Conservation (phyloP, 2,888 invertebrate species). For the Epirrhoe alternata region DNA sequence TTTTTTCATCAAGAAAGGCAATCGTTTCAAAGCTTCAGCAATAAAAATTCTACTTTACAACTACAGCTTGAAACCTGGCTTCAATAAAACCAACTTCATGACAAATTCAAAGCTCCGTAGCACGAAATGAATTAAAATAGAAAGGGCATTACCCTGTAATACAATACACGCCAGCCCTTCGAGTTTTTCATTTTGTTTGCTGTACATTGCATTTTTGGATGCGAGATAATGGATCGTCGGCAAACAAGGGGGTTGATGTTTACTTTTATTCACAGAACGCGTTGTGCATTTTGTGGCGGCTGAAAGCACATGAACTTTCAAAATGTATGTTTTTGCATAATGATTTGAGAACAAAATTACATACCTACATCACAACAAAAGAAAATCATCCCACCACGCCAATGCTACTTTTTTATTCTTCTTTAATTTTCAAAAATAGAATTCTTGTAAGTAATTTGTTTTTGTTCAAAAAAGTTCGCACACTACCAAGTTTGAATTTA, state of each 20-base stretch:
- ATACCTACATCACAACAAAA: neutral
- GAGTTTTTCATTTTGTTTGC: conserved; percentile 43
- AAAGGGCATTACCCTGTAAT: conserved; percentile 51
- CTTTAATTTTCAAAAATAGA: neutral
- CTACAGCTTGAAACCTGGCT: conserved; percentile 13
- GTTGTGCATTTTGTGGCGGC: conserved; percentile 4
- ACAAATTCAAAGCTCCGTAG: conserved; percentile 30
- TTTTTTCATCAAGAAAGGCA: conserved; percentile 6
- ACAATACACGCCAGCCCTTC: conserved; percentile 46
- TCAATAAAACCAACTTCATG: conserved; percentile 24
- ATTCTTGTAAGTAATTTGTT: neutral
- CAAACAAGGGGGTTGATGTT: conserved; percentile 52
- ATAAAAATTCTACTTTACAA: conserved; percentile 13
- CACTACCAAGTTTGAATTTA: no score
- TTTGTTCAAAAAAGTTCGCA: no score
- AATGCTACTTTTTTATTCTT: neutral
- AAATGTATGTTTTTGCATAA: neutral
- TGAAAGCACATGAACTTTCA: neutral
- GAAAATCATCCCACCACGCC: neutral
- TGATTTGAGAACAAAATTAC: no score
- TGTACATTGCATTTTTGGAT: conserved; percentile 47
- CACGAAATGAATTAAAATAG: conserved; percentile 45
- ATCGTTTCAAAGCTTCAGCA: conserved; percentile 9
- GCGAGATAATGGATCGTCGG: conserved; percentile 46
- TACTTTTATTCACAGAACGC: conserved; percentile 21